Base-by-base conservation (phyloP, 2,797 vertebrate genomes). In the Squalus acanthias region DNA sequence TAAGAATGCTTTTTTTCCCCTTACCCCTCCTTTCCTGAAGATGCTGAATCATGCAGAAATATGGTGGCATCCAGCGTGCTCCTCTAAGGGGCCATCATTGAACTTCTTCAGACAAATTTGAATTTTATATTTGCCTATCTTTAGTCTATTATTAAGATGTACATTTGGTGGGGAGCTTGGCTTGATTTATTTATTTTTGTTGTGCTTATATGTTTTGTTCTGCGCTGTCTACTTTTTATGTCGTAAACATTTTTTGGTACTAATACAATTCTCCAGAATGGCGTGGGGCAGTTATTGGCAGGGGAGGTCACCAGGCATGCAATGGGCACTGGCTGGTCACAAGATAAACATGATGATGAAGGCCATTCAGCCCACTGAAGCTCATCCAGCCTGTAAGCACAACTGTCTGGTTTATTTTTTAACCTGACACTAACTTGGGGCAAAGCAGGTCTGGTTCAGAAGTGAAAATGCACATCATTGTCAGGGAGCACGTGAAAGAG, bases 1-100 rank as follows among this genome's bases (percentile, higher is more conserved):
- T 50, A 4, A 85, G 39, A 85, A 46, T 50, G 46, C 46, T 50
- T 97, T 96, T 98, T 98, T 97, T 97, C 97, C 97, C 97, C 95
- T 46, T 82, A 15, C 5, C 7, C 82, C 17, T 0, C 46, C 46
- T 85, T 85, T 50, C 46, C 46, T 50, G 82, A 85, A 9, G 82
- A 85, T 39, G 39, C 20, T 85, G 82, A 50, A 50, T 50, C 82
- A 85, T 50, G 96, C 97, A 97, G 97, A 98, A 97, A 97, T 97
- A 97, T 97, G 97, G 97, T 97, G 97, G 96, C 96, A 96, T 96
- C 82, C 46, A 39, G 82, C 8, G 29, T n/a, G 60, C 60, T 63
- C 60, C 60, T 63, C 60, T 63, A 63, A 2, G 20, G 17, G 65
- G 65, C 65, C 1, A 67, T 85, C 46, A 46, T 85, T 85, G 6